Conservation (phyloP, 2,888 invertebrate species). For the Xylophagus ater region DNA sequence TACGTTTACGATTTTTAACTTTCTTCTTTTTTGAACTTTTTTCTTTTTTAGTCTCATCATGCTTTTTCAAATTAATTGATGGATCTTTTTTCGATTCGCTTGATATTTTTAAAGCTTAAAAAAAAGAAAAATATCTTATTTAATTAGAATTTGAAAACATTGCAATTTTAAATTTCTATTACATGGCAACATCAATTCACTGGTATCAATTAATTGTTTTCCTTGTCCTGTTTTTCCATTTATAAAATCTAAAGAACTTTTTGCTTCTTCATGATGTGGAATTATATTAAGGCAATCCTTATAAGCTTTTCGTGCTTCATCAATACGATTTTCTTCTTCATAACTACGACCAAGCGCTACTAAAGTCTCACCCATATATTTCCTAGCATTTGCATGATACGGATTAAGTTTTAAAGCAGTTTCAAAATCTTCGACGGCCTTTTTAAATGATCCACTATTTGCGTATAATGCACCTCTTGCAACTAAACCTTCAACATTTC, state of each 20-base stretch:
- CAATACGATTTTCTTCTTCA: slow-evolving; percentile 75
- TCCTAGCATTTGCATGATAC: slow-evolving; percentile 83
- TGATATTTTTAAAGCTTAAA: slow-evolving; percentile 6
- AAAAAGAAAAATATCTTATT: slow-evolving; percentile 11
- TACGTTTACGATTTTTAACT: slow-evolving; percentile 53
- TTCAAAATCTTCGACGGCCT: slow-evolving; percentile 91
- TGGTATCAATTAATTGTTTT: slow-evolving; percentile 53
- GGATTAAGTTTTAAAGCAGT: slow-evolving; percentile 79
- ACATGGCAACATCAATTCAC: slow-evolving; percentile 50
- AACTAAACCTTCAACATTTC: slow-evolving; percentile 85
- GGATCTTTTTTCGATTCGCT: slow-evolving; percentile 2
- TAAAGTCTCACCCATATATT: slow-evolving; percentile 87
- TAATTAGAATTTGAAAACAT: not conserved
- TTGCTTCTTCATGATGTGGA: slow-evolving; percentile 79
- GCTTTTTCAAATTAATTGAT: slow-evolving; percentile 19
- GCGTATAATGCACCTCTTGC: slow-evolving; percentile 87
- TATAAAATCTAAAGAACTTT: slow-evolving; percentile 69
- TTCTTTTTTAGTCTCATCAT: slow-evolving; percentile 44
- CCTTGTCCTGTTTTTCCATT: slow-evolving; percentile 51
- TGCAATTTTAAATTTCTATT: not conserved
- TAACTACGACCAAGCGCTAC: slow-evolving; percentile 81
- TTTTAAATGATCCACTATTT: slow-evolving; percentile 85
- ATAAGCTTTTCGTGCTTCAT: slow-evolving; percentile 75
- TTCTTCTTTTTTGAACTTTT: slow-evolving; percentile 50
- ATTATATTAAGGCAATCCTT: slow-evolving; percentile 72